These are phyloP conservation scores for Drosophila ercepeae DNA, from an alignment of 1,140 invertebrate species.

Conservation along the genomic window DNA sequence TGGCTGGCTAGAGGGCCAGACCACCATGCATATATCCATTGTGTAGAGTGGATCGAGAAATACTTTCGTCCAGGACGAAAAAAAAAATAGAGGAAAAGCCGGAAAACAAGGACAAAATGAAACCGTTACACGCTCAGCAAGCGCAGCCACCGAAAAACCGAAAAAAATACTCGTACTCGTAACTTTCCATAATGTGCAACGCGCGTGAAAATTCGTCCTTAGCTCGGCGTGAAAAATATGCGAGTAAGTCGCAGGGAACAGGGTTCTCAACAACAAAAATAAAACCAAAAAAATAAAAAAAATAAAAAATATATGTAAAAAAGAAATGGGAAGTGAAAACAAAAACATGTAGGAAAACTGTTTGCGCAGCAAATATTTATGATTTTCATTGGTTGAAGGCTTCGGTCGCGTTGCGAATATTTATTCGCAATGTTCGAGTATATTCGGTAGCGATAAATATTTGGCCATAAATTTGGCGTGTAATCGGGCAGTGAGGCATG, in stretches of 20 bases:
- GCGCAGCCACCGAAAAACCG: conserved; percentile 34
- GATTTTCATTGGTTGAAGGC: conserved; percentile 49
- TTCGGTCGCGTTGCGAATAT: conserved; percentile 25
- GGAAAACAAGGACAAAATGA: conserved; percentile 54
- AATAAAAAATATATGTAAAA: conserved; percentile 1
- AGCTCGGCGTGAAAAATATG: conserved; percentile 49
- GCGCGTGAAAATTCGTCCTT: conserved; percentile 79
- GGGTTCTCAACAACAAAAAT: conserved; percentile 27
- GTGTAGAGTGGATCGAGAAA: conserved; percentile 55
- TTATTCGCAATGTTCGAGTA: conserved; percentile 59
- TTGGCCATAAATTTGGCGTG: conserved; percentile 68
- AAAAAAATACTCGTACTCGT: conserved; percentile 32
- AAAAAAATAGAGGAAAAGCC: neutral
- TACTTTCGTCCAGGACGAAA: conserved; percentile 20
- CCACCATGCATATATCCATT: conserved; percentile 69
- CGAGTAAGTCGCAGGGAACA: conserved; percentile 38
- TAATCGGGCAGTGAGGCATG: conserved; percentile 48
- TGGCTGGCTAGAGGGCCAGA: conserved; percentile 21
- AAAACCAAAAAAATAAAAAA: conserved; percentile 21
- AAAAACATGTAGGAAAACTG: conserved; percentile 49
- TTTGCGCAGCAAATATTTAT: conserved; percentile 78
- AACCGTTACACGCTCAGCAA: conserved; percentile 72
- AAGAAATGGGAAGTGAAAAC: neutral
- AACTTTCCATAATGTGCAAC: conserved; percentile 69
- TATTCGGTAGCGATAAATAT: conserved; percentile 67